Base-by-base conservation (phyloP, 2,888 invertebrate genomes). In the Pyrrhosoma nymphula region DNA sequence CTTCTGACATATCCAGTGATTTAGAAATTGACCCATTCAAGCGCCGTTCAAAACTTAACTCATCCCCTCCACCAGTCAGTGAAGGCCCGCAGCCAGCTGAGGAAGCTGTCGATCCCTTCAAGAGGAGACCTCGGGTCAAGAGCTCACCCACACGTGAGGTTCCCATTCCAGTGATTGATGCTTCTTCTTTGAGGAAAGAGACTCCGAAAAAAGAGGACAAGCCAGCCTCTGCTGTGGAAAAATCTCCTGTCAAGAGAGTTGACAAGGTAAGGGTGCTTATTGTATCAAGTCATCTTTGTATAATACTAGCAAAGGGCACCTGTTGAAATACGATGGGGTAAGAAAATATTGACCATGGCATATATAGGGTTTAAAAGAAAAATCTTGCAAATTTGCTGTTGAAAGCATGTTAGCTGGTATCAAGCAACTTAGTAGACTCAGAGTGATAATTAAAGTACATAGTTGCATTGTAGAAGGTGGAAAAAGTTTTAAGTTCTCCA, bases 1-100 rank as follows among this genome's bases (percentile, higher is more conserved):
- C 93, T 14, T 23, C 39, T 93, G 93, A 93, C 26, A 23, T 39
- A 10, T 47, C 39, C 30, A n/a, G 55, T 75, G 69, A 47, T 75
- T 55, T 93, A 12, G 93, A 93, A 69, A 69, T 93, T 47, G 93
- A 93, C 56, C 93, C 93, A 47, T 75, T 93, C 47, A 93, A 69
- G 69, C 69, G 93, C 10, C 69, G 93, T 14, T 93, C 93, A 23
- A 93, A 93, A 69, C 39, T 93, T 16, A 63, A 93, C 69, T 63
- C 93, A 55, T 93, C 93, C 69, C 93, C 93, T 47, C 69, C 93
- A 6, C 26, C 35, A 8, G 60, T 69, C 39, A 63, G 47, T 63
- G 69, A 63, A 1, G 39, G 14, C n/a, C 47, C 47, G 1, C 39
- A 20, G 16, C 47, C 47, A 47, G 91, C 30, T 18, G 95, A 95